phyloP scores from a whole-genome alignment of 2,888 invertebrate genomes.

The Xestia xanthographa region DNA sequence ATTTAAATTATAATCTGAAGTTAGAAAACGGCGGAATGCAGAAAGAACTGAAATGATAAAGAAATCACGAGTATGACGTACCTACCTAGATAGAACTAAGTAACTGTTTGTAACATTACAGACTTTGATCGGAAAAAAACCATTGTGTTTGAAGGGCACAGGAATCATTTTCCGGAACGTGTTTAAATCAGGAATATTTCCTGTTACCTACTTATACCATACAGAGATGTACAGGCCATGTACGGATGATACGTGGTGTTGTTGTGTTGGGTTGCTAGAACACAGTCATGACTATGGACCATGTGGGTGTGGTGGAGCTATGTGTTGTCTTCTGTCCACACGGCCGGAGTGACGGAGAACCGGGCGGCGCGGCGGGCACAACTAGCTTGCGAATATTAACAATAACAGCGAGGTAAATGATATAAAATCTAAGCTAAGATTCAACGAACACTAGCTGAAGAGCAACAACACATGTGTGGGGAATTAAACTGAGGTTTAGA shows the following conservation, averaged over 20 bases:
- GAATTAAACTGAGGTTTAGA: constrained; percentile 29
- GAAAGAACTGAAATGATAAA: not conserved
- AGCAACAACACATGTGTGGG: constrained; percentile 40
- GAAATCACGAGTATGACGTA: not conserved
- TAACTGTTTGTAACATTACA: not conserved
- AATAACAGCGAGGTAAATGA: not conserved
- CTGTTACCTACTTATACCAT: not conserved
- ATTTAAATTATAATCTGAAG: not conserved
- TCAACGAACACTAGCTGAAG: constrained; percentile 13
- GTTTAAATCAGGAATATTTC: not conserved
- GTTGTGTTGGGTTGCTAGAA: not conserved
- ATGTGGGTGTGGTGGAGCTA: not conserved
- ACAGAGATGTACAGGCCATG: not conserved
- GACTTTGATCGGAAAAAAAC: not conserved
- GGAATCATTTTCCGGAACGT: constrained; percentile 5
- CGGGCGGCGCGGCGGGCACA: no score
- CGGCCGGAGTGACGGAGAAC: no score
- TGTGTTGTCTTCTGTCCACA: not conserved
- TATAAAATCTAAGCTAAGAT: not conserved
- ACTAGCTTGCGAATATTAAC: not conserved
- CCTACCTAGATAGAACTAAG: no score
- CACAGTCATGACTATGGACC: not conserved
- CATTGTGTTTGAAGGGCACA: not conserved
- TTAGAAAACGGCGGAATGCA: not conserved
- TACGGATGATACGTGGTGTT: not conserved